phyloP scores from a whole-genome alignment of 2,113 vertebrate genomes.

The Symphodus melops region DNA sequence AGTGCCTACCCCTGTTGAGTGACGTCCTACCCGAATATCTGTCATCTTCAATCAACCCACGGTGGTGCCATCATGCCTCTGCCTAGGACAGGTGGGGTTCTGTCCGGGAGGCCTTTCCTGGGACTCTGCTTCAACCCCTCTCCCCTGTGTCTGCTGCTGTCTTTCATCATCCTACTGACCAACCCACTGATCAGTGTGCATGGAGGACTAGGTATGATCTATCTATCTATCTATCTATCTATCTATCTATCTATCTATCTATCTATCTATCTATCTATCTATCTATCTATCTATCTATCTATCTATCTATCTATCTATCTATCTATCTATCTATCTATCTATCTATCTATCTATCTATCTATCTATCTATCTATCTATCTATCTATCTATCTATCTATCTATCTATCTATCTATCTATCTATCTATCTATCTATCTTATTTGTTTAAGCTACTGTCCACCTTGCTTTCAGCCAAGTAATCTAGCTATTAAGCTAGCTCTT shows the following conservation, averaged over 20 bases:
- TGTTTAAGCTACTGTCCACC: too few species aligned
- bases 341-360: neutral
- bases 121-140: conserved; percentile 57
- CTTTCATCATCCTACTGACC: conserved; percentile 65
- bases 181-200: conserved; percentile 56
- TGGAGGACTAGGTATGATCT: conserved; percentile 64
- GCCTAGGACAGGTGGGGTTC: conserved; percentile 50
- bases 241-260: neutral
- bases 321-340: neutral
- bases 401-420: neutral
- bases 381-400: neutral
- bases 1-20: conserved; percentile 75
- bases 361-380: neutral
- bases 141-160: conserved; percentile 63
- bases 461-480: neutral
- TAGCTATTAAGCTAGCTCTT: neutral
- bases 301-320: neutral
- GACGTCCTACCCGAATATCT: conserved; percentile 46
- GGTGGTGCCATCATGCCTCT: conserved; percentile 75
- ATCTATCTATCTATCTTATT: neutral
- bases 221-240: neutral
- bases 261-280: neutral
- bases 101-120: conserved; percentile 52
- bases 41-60: conserved; percentile 44
- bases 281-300: too few species aligned